Base-by-base conservation (phyloP, 2,888 invertebrate species). In the Ceramica pisi region DNA sequence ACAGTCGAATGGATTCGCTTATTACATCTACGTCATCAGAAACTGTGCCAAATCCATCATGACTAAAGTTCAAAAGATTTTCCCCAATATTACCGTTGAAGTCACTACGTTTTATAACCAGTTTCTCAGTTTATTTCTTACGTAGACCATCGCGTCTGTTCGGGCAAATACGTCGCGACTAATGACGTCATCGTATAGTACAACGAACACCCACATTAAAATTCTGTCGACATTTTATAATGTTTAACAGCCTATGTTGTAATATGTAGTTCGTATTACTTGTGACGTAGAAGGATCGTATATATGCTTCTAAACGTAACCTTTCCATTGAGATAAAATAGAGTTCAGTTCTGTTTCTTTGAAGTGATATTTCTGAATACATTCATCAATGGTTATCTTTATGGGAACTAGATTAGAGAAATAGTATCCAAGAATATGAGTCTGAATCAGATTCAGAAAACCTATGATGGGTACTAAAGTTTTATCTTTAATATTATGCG, bases 51-150 rank as follows among this genome's bases (percentile, higher is more conserved):
- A 87, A 69, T 69, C 46, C 66, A 63, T 80, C 41, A 53, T 51
- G 79, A 80, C 12, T 80, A 78, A 87, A 86, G 80, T 87, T 78
- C 85, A 74, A 53, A 31, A 55, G 23, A 64, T 77, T 70, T 83
- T 67, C 35, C 62, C 59, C 65, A 16, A 71, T 50, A 66, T 38
- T 63, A 62, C 48, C 44, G 56, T 65, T 67, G 55, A 71, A 72
- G 67, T 71, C 57, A 21, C 23, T 50, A 57, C 44, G 46, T 41
- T 69, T 68, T 67, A 79, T 71, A 78, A 59, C 67, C 69, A 41
- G 71, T 79, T 70, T 69, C 66, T 51, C 66, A 26, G 60, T 35
- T 65, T 51, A 66, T 67, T 78, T 68, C 50, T 69, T 79, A 79
- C 79, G 69, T 70, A 69, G 56, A 62, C 0, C 26, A 19, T 41